Base-by-base conservation (phyloP, 1,140 invertebrate genomes). In the Spodoptera frugiperda region DNA sequence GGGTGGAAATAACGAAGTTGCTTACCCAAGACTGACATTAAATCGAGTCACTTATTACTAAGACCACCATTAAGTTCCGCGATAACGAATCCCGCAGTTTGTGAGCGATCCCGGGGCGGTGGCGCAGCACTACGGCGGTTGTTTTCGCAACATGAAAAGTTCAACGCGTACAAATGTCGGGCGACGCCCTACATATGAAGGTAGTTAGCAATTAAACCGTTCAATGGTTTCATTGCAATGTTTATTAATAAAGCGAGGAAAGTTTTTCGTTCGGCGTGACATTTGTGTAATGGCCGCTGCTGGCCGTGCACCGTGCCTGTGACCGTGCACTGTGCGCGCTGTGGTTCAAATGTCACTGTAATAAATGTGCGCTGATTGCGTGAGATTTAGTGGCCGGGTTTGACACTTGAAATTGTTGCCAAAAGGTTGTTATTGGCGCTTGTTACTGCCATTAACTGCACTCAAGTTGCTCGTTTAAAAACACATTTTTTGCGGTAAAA, bases 201-300 rank as follows among this genome's bases (percentile, higher is more conserved):
- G 55, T 73, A 73, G 71, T 61, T 73, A 73, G 21, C 55, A 61
- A 73, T 73, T 73, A 73, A 72, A 73, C 14, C 49, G 49, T 68
- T 51, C 48, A 53, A 68, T 53, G 48, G 19, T 49, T 49, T 48
- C 17, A 73, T 73, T 57, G 25, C 33, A 55, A 71, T 39, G 51
- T 51, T 61, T 73, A 73, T 61, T 59, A 59, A 17, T 73, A 55
- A 25, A 19, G 15, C 19, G 17, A 59, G 51, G 53, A 72, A 72
- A 59, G 53, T 44, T 59, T 48, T 61, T 49, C 19, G 10, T 21
- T 67, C 14, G 19, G 17, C 49, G 33, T 73, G 55, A 73, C 71
- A 73, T 73, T 72, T 72, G 12, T 72, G 46, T 70, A 55, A 48
- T 44, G 19, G 19, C 33, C 2, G 33, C 6, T 39, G 33, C 6